These are phyloP conservation scores for Apodemia duryi DNA, from an alignment of 2,888 invertebrate genomes.

Conservation along the genomic window DNA sequence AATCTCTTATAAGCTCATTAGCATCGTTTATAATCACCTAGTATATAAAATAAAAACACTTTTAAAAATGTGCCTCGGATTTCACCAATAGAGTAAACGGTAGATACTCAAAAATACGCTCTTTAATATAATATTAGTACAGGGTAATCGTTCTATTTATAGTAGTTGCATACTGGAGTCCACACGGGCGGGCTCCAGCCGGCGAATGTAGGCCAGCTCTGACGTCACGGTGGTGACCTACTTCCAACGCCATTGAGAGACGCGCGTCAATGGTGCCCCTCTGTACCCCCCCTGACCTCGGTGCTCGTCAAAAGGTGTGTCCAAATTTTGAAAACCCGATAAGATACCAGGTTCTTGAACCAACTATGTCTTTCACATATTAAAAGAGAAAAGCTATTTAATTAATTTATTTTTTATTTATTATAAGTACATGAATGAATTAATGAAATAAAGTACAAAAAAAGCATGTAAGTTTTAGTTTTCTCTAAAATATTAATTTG, in stretches of 20 bases:
- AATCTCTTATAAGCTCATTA: no score
- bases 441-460: no score
- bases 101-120: constrained; percentile 1
- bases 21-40: no score
- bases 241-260: constrained; percentile 71
- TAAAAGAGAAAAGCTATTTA: no score
- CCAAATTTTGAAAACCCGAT: constrained; percentile 22
- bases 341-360: neutral
- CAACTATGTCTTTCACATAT: neutral
- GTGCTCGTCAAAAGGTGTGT: constrained; percentile 35
- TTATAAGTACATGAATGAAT: no score
- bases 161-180: constrained; percentile 57
- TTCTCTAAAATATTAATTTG: no score
- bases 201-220: constrained; percentile 69
- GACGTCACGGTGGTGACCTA: constrained; percentile 74
- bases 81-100: neutral
- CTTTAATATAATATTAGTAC: constrained; percentile 23
- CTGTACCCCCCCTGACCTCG: constrained; percentile 37
- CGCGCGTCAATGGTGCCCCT: constrained; percentile 73
- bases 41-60: no score
- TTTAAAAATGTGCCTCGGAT: no score
- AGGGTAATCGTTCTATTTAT: constrained; percentile 51
- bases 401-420: no score
- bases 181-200: constrained; percentile 56
- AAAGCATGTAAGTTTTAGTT: no score